phyloP scores from a whole-genome alignment of 2,113 vertebrate genomes.

The Drymodes brunneopygia region DNA sequence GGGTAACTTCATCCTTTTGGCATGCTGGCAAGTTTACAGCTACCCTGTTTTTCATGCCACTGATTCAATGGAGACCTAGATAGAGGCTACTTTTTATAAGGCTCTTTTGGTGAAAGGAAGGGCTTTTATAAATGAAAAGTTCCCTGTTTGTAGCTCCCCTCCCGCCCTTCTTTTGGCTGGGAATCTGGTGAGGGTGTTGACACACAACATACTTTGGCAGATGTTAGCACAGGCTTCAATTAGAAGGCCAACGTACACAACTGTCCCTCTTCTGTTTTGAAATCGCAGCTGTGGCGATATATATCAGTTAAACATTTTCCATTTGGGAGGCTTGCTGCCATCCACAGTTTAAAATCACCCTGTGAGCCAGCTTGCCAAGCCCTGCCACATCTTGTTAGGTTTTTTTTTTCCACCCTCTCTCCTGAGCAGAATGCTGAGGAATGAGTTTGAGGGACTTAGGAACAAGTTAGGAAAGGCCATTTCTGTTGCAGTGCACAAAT shows the following conservation, averaged over 20 bases:
- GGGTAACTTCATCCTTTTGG: background rate
- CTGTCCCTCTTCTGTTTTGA: constrained; percentile 37
- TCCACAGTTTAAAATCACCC: background rate
- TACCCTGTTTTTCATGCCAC: background rate
- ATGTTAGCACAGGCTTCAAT: constrained; percentile 37
- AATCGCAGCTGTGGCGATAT: constrained; percentile 42
- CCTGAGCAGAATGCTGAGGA: background rate
- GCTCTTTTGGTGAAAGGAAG: constrained; percentile 6
- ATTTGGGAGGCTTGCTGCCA: background rate
- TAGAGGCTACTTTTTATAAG: constrained; percentile 7
- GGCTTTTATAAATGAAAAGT: constrained; percentile 44
- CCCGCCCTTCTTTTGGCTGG: constrained; percentile 10
- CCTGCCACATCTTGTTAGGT: background rate
- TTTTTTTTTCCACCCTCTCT: background rate
- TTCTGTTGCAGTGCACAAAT: background rate
- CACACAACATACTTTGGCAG: constrained; percentile 56
- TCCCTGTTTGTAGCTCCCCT: constrained; percentile 12
- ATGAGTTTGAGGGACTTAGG: background rate
- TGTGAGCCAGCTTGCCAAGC: background rate
- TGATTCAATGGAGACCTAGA: background rate
- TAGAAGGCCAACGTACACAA: constrained; percentile 10
- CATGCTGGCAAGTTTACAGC: background rate
- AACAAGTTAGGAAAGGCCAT: background rate
- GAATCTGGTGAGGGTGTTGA: constrained; percentile 48
- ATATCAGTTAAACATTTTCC: constrained; percentile 15